A percentile compares a stretch with the other conserved stretches of the same genome.
Conservation (phyloP, 2,797 vertebrate species). For the Ctenopoma kingsleyae region DNA sequence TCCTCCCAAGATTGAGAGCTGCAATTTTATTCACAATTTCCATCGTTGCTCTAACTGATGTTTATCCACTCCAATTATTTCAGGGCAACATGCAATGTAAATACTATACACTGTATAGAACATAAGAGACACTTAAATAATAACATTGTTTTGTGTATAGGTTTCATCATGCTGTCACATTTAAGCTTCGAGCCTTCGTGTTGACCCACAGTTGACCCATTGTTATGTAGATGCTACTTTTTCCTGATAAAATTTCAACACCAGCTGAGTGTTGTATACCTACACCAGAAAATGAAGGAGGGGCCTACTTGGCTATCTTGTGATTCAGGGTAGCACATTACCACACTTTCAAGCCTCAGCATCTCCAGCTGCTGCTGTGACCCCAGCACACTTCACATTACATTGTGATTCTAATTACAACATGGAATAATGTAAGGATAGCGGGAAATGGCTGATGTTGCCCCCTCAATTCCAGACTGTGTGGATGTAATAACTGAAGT, state of each 20-base stretch:
- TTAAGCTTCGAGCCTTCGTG: background rate
- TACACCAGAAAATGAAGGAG: too few relatives aligned
- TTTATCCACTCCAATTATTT: constrained; percentile 20
- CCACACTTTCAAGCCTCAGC: background rate
- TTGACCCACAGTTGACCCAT: too few relatives aligned
- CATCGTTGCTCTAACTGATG: constrained; percentile 17
- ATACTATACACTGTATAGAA: background rate
- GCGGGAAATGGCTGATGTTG: background rate
- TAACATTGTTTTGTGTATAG: too few relatives aligned
- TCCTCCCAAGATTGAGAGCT: constrained; percentile 24
- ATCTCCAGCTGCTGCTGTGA: background rate
- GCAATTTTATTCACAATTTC: constrained; percentile 31
- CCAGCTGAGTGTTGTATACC: background rate
- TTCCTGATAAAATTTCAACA: background rate
- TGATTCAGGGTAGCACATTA: background rate
- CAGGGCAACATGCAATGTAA: background rate
- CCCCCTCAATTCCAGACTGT: background rate
- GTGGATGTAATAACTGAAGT: background rate
- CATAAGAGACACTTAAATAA: background rate
- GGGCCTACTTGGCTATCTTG: too few relatives aligned
- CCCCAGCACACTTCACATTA: background rate
- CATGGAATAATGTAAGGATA: background rate
- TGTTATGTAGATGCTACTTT: background rate
- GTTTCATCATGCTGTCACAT: too few relatives aligned
- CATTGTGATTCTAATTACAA: background rate